These are phyloP conservation scores for Helicoverpa zea DNA, from an alignment of 1,140 invertebrate species.

Conservation along the genomic window DNA sequence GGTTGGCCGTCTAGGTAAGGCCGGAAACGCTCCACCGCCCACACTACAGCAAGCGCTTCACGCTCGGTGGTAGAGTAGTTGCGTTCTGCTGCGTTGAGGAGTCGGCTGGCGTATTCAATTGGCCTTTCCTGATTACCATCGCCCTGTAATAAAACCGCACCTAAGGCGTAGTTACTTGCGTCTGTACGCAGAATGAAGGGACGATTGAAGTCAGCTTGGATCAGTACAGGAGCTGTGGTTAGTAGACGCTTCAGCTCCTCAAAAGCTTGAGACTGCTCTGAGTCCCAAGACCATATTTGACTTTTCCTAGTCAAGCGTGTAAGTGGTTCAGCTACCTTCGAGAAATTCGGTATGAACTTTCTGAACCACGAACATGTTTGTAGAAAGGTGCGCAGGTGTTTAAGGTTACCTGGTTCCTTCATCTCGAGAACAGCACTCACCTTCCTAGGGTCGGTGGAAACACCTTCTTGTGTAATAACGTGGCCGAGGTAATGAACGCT, in stretches of 20 bases:
- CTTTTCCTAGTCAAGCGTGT: constrained; percentile 68
- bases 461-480: constrained; percentile 65
- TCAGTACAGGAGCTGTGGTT: too few relatives aligned
- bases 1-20: constrained; percentile 75
- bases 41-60: constrained; percentile 83
- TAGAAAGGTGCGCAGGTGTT: constrained; percentile 62
- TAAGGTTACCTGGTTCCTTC: constrained; percentile 46
- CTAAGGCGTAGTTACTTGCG: too few relatives aligned
- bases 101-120: constrained; percentile 76
- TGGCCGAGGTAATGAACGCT: constrained; percentile 77
- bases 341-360: constrained; percentile 74
- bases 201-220: too few relatives aligned
- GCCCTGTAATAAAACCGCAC: too few relatives aligned
- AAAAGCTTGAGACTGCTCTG: too few relatives aligned
- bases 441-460: constrained; percentile 59
- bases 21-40: constrained; percentile 77
- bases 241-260: too few relatives aligned
- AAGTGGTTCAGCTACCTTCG: constrained; percentile 72
- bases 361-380: constrained; percentile 74
- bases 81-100: constrained; percentile 74
- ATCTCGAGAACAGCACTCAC: constrained; percentile 64
- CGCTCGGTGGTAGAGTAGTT: constrained; percentile 80
- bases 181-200: too few relatives aligned
- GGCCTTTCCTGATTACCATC: constrained; percentile 46
- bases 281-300: too few relatives aligned